A percentile compares a stretch with the other conserved stretches of the same genome.
Evolutionary conservation across 2,888 invertebrate genomes (phyloP).

Genomic region (Margaritifera margaritifera): DNA sequence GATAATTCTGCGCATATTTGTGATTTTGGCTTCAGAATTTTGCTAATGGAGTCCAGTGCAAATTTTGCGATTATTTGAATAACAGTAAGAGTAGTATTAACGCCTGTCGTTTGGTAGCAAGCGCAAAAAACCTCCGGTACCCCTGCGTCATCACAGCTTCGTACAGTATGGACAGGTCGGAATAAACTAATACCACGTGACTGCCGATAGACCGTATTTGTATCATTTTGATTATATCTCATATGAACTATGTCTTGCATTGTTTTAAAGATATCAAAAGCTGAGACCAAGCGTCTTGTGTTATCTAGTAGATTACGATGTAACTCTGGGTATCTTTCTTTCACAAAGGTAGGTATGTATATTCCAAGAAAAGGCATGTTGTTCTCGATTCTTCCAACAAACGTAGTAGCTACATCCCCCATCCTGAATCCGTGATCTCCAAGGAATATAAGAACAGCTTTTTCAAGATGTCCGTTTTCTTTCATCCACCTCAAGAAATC

Average conservation of each 20-base stretch:
- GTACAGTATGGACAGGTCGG: constrained; percentile 79
- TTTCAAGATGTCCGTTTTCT: constrained; percentile 44
- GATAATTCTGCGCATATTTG: too few relatives aligned
- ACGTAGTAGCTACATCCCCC: constrained; percentile 75
- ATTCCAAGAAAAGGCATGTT: constrained; percentile 86
- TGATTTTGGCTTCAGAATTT: constrained; percentile 74
- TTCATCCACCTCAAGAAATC: constrained; percentile 76
- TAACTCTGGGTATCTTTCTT: constrained; percentile 78
- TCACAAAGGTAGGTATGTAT: constrained; percentile 83
- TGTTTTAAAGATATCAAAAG: constrained; percentile 88
- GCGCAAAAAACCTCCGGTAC: constrained; percentile 91
- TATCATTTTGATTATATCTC: constrained; percentile 14
- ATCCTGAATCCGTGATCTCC: constrained; percentile 86
- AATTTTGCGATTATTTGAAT: constrained; percentile 78
- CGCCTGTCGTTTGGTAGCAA: constrained; percentile 81
- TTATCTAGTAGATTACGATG: constrained; percentile 81
- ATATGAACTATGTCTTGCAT: constrained; percentile 78
- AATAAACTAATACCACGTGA: constrained; percentile 79
- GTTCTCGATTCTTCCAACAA: constrained; percentile 85
- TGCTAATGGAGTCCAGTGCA: constrained; percentile 81
- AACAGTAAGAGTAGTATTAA: constrained; percentile 76
- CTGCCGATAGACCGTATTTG: background rate
- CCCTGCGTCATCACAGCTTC: constrained; percentile 84
- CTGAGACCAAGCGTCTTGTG: constrained; percentile 81
- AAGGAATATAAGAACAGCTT: constrained; percentile 72